Evolutionary conservation across 2,113 vertebrate species (phyloP).

Genomic region (Misgurnus mizolepis): DNA sequence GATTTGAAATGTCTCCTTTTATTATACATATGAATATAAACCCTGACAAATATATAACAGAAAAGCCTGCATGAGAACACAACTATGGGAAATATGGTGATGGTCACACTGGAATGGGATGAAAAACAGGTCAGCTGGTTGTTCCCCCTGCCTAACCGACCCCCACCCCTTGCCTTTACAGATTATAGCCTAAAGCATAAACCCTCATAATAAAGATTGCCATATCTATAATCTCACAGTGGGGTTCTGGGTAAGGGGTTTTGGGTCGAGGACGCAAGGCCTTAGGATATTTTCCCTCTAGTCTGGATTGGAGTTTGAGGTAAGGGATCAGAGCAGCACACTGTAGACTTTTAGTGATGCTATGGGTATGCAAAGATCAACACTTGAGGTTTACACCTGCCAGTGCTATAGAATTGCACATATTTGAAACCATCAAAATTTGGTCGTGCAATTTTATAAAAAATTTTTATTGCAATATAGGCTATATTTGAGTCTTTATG

Average conservation of each 20-base stretch:
- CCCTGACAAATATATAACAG: neutral
- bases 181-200: conserved; percentile 60
- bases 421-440: no score
- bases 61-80: conserved; percentile 7
- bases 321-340: neutral
- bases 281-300: neutral
- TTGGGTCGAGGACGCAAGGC: conserved; percentile 1
- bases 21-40: neutral
- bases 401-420: no score
- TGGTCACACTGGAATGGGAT: conserved; percentile 28
- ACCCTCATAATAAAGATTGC: conserved; percentile 62
- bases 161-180: conserved; percentile 35
- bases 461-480: no score
- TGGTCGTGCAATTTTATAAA: no score
- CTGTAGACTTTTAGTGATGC: neutral
- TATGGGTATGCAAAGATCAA: neutral
- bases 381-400: neutral
- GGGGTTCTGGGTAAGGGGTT: conserved; percentile 45
- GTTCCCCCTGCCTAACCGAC: conserved; percentile 3
- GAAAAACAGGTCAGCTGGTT: conserved; percentile 56
- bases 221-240: conserved; percentile 62
- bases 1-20: neutral
- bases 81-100: conserved; percentile 20
- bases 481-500: no score
- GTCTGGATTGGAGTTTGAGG: conserved; percentile 1